Conservation (phyloP, 2,888 invertebrate species). For the Metallyticus violacea region DNA sequence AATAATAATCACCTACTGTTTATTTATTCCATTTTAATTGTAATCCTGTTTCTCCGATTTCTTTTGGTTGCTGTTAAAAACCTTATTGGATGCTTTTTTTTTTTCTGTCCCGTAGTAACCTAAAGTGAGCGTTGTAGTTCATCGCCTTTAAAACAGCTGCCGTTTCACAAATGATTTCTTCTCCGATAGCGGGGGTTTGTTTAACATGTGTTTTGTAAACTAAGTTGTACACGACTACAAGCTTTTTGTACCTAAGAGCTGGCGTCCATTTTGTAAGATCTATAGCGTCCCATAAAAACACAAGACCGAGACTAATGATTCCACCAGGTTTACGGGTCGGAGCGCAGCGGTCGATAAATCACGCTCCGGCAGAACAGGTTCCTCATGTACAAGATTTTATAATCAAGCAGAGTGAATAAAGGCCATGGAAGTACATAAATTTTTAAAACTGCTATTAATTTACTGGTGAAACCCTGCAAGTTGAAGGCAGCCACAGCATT, state of each 20-base stretch:
- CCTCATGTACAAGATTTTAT: not conserved
- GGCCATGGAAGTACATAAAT: not conserved
- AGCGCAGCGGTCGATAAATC: not conserved
- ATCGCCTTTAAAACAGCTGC: not conserved
- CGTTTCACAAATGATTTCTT: not conserved
- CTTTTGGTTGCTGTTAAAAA: too few species aligned
- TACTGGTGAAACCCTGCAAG: not conserved
- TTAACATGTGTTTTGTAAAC: not conserved
- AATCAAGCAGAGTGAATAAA: not conserved
- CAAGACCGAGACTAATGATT: not conserved
- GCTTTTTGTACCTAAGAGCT: not conserved
- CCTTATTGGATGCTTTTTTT: too few species aligned
- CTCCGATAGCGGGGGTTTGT: not conserved
- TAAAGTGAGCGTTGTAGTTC: not conserved
- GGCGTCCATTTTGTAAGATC: not conserved
- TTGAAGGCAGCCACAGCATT: too few species aligned
- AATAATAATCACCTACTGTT: too few species aligned
- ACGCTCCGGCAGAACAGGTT: not conserved
- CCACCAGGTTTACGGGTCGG: not conserved
- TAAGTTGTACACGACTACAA: not conserved
- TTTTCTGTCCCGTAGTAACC: not conserved
- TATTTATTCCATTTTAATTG: too few species aligned
- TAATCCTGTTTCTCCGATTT: too few species aligned
- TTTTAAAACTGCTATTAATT: not conserved
- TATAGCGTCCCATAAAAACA: not conserved